Base-by-base conservation (phyloP, 2,888 invertebrate species). In the Melinaea menophilus region DNA sequence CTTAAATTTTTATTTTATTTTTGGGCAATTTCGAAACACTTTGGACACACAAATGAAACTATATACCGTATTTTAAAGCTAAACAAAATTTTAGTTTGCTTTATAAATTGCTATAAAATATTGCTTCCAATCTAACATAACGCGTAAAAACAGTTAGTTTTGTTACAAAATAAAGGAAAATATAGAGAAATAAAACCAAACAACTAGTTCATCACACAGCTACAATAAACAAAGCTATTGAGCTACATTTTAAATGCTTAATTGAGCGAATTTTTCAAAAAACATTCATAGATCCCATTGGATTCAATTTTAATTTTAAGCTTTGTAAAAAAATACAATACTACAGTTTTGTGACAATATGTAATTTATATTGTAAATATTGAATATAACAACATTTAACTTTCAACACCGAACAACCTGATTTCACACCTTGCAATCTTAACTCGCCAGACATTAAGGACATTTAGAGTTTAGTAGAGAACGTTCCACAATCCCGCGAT, bases 401-500 rank as follows among this genome's bases (percentile, higher is more conserved):
- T 41, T 41, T 41, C 41, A 41, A 3, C 41, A 41, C 41, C 11
- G 11, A 41, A 41, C 41, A 41, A 9, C 9, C 41, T 41, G 41
- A 41, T 41, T 7, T 31, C 11, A 31, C 51, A 31, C 7, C 31
- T 51, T 51, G 13, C 13, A 48, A 48, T 22, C 22, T 48, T 3
- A 51, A 51, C 51, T 51, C 11, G 2, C 31, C 51, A 22, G 11
- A 51, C 51, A 51, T 51, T 51, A 51, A 51, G 51, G n/a, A 48
- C 55, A 22, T 61, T 59, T 54, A 54, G 51, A 51, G 31, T 51
- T 51, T 51, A 51, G 31, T 31, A 51, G 46, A 54, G 46, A 51
- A 60, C 54, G 63, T 60, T 58, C 35, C 56, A 57, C 57, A 34
- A 58, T 55, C 47, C 54, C 47, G 47, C 57, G 55, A 58, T 65